Base-by-base conservation (phyloP, 92 coral and sea anemone genomes). In the Hydrozoanthus gracilis region DNA sequence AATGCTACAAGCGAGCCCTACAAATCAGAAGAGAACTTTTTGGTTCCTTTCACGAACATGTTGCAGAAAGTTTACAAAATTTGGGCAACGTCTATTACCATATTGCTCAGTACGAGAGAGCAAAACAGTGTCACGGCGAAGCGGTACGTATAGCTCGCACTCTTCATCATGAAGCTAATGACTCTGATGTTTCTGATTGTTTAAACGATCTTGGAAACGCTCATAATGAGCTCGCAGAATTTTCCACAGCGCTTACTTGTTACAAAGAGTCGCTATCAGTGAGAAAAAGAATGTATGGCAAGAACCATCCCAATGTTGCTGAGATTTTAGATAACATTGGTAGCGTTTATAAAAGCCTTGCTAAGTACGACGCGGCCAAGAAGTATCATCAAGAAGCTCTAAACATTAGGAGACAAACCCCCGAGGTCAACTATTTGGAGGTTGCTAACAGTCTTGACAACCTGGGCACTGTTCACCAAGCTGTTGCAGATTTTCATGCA, bases 31-130 rank as follows among this genome's bases (percentile, higher is more conserved):
- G 18, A 65, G 55, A 80, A 14, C 27, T 64, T 8, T 50, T 64
- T 46, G 85, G 85, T 12, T 52, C 85, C 58, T 11, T 17, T 65
- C 74, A 80, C 74, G n/a, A 65, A 16, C 48, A 50, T 18, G 92
- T 89, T 20, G 86, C 92, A 15, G 87, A 80, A 52, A 77, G 89
- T 86, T 86, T 89, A 50, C 68, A 58, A 13, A 82, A 82, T 9
- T 44, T 86, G 47, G 92, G 87, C 46, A 84, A 55, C 58, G 68
- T 78, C 15, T 77, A 77, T 50, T 56, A 51, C 5, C 71, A 48
- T 4, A 74, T 46, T 7, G 72, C 85, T 80, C 58, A 49, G 47
- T 80, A 80, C 73, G 74, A 80, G 49, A 65, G 13, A 10, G 64
- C 85, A 80, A 48, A 67, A 80, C 58, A 80, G 44, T 64, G 50